phyloP scores from a whole-genome alignment of 1,140 invertebrate genomes.

The Oryzaephilus surinamensis region DNA sequence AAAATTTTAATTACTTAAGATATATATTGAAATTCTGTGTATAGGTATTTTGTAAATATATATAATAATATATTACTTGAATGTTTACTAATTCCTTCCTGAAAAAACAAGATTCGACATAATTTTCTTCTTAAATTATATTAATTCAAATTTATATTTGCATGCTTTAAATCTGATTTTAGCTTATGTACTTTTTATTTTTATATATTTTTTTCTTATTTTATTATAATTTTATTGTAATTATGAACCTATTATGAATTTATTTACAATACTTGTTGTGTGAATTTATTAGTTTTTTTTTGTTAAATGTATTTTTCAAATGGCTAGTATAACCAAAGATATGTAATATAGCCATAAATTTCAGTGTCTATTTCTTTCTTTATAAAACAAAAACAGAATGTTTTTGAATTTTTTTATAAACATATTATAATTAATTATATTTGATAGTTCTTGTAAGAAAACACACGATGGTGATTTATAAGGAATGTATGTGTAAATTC shows the following conservation, averaged over 20 bases:
- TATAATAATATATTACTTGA: no score
- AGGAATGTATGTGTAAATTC: constrained; percentile 29
- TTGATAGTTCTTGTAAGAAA: constrained; percentile 31
- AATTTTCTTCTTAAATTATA: no score
- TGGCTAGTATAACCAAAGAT: constrained; percentile 35
- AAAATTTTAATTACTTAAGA: constrained; percentile 25
- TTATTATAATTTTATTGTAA: constrained; percentile 15
- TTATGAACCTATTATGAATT: constrained; percentile 7
- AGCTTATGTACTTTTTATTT: not conserved
- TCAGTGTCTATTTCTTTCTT: constrained; percentile 11
- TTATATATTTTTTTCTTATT: constrained; percentile 3
- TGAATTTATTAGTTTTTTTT: constrained; percentile 20
- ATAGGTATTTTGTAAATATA: constrained; percentile 29
- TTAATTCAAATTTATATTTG: no score
- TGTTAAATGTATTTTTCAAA: constrained; percentile 25
- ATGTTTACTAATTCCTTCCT: constrained; percentile 15
- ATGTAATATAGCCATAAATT: constrained; percentile 30
- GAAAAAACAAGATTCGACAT: no score
- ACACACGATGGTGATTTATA: constrained; percentile 29
- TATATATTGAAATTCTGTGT: constrained; percentile 20
- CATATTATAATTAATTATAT: no score
- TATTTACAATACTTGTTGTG: constrained; percentile 18
- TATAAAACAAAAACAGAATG: no score
- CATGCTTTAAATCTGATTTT: no score
- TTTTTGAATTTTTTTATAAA: constrained; percentile 20